Evolutionary conservation across 2,888 invertebrate genomes (phyloP), one percentile per base, ranked within the genome.

Genomic region (Meiosimyza decipiens): DNA sequence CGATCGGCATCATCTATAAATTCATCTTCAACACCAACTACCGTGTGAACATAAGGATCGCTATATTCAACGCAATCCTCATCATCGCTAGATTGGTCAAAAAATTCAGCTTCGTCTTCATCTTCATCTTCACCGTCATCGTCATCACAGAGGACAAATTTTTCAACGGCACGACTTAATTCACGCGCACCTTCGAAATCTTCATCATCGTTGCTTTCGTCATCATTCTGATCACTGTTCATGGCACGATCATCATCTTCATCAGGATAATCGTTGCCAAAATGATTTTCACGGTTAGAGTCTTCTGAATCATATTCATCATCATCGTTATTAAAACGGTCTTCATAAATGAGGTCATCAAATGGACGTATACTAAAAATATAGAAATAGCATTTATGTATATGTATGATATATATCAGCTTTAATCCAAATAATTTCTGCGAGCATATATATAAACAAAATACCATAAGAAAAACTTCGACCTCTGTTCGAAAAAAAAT

Each of bases 221-320:
- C 90, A 68, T 89, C 88, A 68, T 92, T 86, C 64, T 91, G 92
- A 80, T 89, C 83, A 57, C 85, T 82, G 16, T 85, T 82, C 77
- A 89, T 86, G 16, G 62, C 77, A 13, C 50, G 77, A 13, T 89
- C 91, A 15, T 89, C 87, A 66, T 92, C 91, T 0, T 91, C 90
- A 80, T 93, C 92, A 0, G 94, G 94, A 84, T 95, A 95, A 69
- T 94, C 94, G 81, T 95, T 94, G 74, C 90, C 88, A 90, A 91
- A 92, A 83, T 94, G 91, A 79, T 92, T 91, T 85, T 95, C 94
- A 76, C 92, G 92, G 88, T 95, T 94, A 0, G 94, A 94, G 83
- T 94, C 94, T 76, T 91, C 91, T 40, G 89, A 89, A 79, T 91
- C 91, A 62, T 90, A 89, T 13, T 88, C 89, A 64, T 86, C 86